Evolutionary conservation across 2,113 vertebrate genomes (phyloP).

Genomic region (Dolichallabes microphthalmus): DNA sequence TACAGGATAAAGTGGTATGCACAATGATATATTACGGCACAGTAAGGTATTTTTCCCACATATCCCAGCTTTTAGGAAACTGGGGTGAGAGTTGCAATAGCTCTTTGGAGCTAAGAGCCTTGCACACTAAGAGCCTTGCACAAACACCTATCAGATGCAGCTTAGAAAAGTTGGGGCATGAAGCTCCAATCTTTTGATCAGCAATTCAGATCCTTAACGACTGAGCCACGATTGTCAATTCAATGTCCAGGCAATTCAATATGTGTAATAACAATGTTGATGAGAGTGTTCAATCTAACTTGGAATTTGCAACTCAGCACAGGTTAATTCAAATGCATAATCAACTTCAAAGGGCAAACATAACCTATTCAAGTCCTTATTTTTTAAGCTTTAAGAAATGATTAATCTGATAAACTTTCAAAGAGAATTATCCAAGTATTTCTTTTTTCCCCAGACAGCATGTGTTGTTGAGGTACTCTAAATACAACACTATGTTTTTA

Average conservation of each 20-base stretch:
- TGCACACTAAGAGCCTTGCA: too few relatives aligned
- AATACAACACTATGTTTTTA: not conserved
- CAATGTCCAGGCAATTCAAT: slow-evolving; percentile 59
- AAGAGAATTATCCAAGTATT: not conserved
- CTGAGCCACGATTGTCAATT: not conserved
- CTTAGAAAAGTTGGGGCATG: too few relatives aligned
- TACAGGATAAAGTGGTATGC: too few relatives aligned
- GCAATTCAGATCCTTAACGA: too few relatives aligned
- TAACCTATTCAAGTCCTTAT: slow-evolving; percentile 62
- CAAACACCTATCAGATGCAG: too few relatives aligned
- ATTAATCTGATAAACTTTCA: not conserved
- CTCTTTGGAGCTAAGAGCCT: too few relatives aligned
- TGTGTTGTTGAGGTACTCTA: not conserved
- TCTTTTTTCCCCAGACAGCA: not conserved
- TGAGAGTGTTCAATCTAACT: slow-evolving; percentile 55
- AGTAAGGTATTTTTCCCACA: too few relatives aligned
- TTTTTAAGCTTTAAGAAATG: slow-evolving; percentile 25
- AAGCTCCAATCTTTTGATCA: too few relatives aligned
- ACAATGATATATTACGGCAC: too few relatives aligned
- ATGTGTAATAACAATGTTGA: slow-evolving; percentile 37
- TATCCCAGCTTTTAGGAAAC: too few relatives aligned
- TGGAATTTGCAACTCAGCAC: slow-evolving; percentile 25
- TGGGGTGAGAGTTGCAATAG: too few relatives aligned
- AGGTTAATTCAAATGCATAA: slow-evolving; percentile 60
- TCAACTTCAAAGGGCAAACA: slow-evolving; percentile 51